A percentile compares a stretch with the other conserved stretches of the same genome.
Conservation (phyloP, 2,888 invertebrate genomes). For the Phyllotreta cruciferae region DNA sequence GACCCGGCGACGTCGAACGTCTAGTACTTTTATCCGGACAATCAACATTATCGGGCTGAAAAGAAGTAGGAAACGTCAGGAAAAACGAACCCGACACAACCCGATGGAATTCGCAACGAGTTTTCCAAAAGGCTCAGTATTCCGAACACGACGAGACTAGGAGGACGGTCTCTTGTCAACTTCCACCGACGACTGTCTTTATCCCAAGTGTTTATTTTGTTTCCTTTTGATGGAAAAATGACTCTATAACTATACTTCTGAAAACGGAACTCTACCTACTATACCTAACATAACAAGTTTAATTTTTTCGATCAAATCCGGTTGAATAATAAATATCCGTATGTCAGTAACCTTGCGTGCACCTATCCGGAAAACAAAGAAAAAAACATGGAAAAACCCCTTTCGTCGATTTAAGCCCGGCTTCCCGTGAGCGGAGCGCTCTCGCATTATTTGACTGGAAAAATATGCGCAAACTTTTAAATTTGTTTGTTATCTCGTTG, state of each 20-base stretch:
- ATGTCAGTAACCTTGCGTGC: too few relatives aligned
- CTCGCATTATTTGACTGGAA: conserved; percentile 35
- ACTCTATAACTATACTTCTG: too few relatives aligned
- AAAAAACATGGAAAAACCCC: background rate
- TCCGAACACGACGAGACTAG: conserved; percentile 37
- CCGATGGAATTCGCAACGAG: conserved; percentile 32
- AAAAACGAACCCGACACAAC: conserved; percentile 28
- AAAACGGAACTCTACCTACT: too few relatives aligned
- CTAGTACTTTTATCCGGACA: conserved; percentile 49
- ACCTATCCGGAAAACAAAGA: background rate
- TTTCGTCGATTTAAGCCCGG: background rate
- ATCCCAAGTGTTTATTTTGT: conserved; percentile 2
- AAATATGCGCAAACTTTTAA: conserved; percentile 46
- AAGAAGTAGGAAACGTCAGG: conserved; percentile 28
- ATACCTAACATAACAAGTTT: too few relatives aligned
- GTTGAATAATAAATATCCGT: too few relatives aligned
- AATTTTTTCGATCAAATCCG: too few relatives aligned
- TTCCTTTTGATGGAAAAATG: too few relatives aligned
- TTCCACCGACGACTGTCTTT: conserved; percentile 22
- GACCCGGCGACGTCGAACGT: conserved; percentile 43
- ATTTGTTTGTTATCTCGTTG: conserved; percentile 47
- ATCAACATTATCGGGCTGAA: conserved; percentile 46
- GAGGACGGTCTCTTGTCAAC: conserved; percentile 25
- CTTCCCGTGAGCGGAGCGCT: conserved; percentile 15
- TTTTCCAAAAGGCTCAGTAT: conserved; percentile 34